phyloP scores from a whole-genome alignment of 2,113 vertebrate genomes.

The Naja naja region DNA sequence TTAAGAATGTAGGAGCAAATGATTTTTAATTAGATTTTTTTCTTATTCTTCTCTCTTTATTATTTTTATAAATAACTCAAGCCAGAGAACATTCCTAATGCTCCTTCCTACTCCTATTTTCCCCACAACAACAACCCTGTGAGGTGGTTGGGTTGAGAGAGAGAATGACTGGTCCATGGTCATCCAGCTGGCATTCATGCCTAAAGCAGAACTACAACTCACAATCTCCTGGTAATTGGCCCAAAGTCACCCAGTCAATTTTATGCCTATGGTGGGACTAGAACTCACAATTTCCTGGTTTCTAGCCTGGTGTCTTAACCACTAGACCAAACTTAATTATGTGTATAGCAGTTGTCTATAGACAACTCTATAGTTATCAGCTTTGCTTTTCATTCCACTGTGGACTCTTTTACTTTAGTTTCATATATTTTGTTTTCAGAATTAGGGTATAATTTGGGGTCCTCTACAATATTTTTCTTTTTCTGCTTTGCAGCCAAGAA shows the following conservation, averaged over 20 bases:
- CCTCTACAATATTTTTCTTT: background rate
- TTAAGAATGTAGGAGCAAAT: background rate
- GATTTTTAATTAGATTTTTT: background rate
- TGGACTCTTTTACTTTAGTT: background rate
- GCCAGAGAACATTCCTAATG: background rate
- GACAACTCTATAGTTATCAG: background rate
- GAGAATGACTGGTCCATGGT: background rate
- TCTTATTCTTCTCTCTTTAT: background rate
- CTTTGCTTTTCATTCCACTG: background rate
- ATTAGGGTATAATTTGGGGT: background rate
- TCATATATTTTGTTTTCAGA: background rate
- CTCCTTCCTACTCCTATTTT: background rate
- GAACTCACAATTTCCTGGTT: background rate
- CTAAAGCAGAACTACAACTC: background rate
- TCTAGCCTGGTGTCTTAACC: background rate
- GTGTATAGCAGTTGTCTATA: background rate
- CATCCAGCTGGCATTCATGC: background rate
- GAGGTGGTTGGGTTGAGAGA: background rate
- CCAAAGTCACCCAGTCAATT: background rate
- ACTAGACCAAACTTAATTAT: background rate
- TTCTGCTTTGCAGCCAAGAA: background rate
- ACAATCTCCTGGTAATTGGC: background rate
- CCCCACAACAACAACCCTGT: background rate
- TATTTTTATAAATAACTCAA: background rate
- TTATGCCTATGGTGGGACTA: background rate